Evolutionary conservation across 1,140 invertebrate genomes (phyloP).

Genomic region (Hirudo medicinalis): DNA sequence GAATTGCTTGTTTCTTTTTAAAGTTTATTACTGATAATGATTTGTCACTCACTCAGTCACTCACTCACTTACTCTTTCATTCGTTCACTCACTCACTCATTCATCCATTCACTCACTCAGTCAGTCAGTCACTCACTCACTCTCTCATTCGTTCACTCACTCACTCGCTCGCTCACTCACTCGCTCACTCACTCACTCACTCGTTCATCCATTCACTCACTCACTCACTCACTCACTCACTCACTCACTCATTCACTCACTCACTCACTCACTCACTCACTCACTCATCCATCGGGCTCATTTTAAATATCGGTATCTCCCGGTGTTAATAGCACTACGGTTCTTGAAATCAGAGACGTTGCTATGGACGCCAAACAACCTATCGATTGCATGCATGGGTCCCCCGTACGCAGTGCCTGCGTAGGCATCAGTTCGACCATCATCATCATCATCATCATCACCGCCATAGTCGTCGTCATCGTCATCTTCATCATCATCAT

Average conservation of each 20-base stretch:
- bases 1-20: neutral
- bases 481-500: no score
- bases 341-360: no score
- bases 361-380: no score
- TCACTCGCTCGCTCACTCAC: constrained; percentile 24
- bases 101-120: constrained; percentile 24
- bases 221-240: constrained; percentile 21
- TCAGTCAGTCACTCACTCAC: constrained; percentile 24
- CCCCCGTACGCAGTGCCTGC: no score
- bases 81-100: constrained; percentile 24
- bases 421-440: no score
- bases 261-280: neutral
- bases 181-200: constrained; percentile 24
- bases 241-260: constrained; percentile 16
- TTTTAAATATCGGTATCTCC: no score
- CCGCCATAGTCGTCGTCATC: no score
- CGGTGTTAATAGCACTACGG: no score
- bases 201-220: constrained; percentile 20
- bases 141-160: constrained; percentile 24
- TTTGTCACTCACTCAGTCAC: constrained; percentile 5
- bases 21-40: no score
- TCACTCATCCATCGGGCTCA: no score
- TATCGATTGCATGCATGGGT: no score
- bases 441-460: no score
- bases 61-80: constrained; percentile 17